Evolutionary conservation across 53 echinoderm and acorn worm genomes (phyloP), one percentile per base, ranked within the genome.

Genomic region (Henricia sp.): DNA sequence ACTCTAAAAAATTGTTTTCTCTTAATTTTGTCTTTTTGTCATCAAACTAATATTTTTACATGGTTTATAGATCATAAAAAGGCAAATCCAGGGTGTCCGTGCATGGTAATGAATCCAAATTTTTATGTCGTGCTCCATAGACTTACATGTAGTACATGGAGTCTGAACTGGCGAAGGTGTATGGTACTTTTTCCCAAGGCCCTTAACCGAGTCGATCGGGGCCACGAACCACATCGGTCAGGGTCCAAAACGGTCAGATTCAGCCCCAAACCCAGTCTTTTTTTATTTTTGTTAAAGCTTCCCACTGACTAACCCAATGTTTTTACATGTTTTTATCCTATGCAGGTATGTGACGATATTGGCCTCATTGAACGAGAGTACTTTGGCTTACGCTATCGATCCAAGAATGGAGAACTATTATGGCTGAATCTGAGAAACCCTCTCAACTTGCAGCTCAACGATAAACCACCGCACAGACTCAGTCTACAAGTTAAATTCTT

Each of bases 401-500:
- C 94, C 35, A 94, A 85, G 73, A 90, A 94, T 23, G 94, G 94
- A 11, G 97, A 97, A 54, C 83, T 93, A 20, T 87, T 97, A 14
- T 97, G 97, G 97, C 82, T 97, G 60, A 97, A 97, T 50, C 87
- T 97, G 13, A 56, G 97, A 8, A 97, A 97, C 51, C 92, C 97
- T n/a, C 92, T 97, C 4, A 87, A 85, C 40, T 78, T 90, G 3
- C 97, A 96, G 68, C 77, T 96, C 13, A 71, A 75, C 43, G 92
- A 88, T 12, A 94, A 88, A 50, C 90, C 93, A 24, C 97, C 92
- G 12, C 93, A 93, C 71, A 83, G 97, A 50, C 92, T 97, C 54
- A 97, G 97, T 52, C 88, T 97, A 3, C 97, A 97, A 72, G 97
- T 97, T 88, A 97, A 97, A 87, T 97, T 93, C 85, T 97, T 97